phyloP scores from a whole-genome alignment of 1,140 invertebrate species.

The Drosophila setifemur region DNA sequence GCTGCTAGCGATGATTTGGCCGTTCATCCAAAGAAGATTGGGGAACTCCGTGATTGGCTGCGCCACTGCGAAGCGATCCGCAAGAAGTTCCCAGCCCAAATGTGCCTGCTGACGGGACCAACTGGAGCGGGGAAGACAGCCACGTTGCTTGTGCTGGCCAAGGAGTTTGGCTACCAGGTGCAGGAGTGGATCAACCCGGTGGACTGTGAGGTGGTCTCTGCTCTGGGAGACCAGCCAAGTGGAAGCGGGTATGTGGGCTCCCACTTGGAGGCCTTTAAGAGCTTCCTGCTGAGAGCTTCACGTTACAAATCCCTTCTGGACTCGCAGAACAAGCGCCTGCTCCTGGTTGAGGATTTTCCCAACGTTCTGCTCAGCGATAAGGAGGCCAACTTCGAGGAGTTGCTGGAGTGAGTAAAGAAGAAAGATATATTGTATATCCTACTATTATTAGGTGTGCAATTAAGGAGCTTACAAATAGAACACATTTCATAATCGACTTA shows the following conservation, averaged over 20 bases:
- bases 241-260: conserved; percentile 82
- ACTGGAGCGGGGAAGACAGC: conserved; percentile 89
- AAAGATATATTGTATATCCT: too few relatives aligned
- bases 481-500: too few relatives aligned
- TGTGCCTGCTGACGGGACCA: conserved; percentile 87
- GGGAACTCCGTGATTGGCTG: conserved; percentile 85
- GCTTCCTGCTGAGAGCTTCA: conserved; percentile 87
- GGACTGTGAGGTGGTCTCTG: conserved; percentile 83
- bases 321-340: conserved; percentile 83
- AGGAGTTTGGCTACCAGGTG: conserved; percentile 84
- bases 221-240: conserved; percentile 52
- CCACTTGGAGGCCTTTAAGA: conserved; percentile 87
- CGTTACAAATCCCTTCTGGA: conserved; percentile 87
- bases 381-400: conserved; percentile 84
- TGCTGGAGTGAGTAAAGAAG: conserved; percentile 87
- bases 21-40: conserved; percentile 86
- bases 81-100: conserved; percentile 82
- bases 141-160: conserved; percentile 85
- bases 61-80: conserved; percentile 66
- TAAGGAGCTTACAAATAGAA: too few relatives aligned
- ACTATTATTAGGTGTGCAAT: too few relatives aligned
- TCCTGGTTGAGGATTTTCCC: conserved; percentile 90
- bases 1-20: conserved; percentile 84
- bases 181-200: conserved; percentile 89
- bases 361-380: conserved; percentile 86